Evolutionary conservation across 2,888 invertebrate genomes (phyloP).

Genomic region (Philereme vetulata): DNA sequence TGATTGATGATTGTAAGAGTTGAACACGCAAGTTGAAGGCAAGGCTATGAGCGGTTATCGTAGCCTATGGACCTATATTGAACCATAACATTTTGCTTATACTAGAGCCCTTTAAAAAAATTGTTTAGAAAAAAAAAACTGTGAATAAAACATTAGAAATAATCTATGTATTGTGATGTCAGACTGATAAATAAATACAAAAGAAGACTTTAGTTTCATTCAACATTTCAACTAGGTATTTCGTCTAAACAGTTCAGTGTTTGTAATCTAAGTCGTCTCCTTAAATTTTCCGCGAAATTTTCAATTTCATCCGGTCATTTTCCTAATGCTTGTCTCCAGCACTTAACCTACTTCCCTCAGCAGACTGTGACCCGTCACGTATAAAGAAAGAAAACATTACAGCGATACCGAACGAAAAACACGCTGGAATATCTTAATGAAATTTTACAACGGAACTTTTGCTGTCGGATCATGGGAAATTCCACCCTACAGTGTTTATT

Average conservation of each 20-base stretch:
- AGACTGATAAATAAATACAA: too few species aligned
- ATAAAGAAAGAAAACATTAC: slow-evolving; percentile 36
- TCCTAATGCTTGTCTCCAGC: slow-evolving; percentile 32
- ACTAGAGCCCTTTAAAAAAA: too few species aligned
- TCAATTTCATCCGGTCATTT: slow-evolving; percentile 30
- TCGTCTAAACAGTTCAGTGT: slow-evolving; percentile 13
- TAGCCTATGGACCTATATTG: too few species aligned
- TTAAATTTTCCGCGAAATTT: slow-evolving; percentile 21
- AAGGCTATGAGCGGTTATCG: too few species aligned
- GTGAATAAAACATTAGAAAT: too few species aligned
- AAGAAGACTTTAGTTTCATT: not conserved
- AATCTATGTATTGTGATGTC: too few species aligned
- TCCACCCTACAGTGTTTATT: slow-evolving; percentile 35
- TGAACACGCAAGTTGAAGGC: too few species aligned
- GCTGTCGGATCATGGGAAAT: slow-evolving; percentile 29
- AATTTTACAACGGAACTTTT: slow-evolving; percentile 33
- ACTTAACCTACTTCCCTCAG: slow-evolving; percentile 35
- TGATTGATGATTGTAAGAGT: too few species aligned
- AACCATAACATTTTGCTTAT: too few species aligned
- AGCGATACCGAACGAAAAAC: slow-evolving; percentile 34
- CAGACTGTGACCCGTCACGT: slow-evolving; percentile 28
- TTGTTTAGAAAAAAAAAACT: too few species aligned
- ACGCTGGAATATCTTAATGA: slow-evolving; percentile 44
- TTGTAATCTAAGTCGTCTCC: slow-evolving; percentile 16
- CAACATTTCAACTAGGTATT: slow-evolving; percentile 2